Evolutionary conservation across 1,140 invertebrate species (phyloP).

Genomic region (Calephelis nemesis): DNA sequence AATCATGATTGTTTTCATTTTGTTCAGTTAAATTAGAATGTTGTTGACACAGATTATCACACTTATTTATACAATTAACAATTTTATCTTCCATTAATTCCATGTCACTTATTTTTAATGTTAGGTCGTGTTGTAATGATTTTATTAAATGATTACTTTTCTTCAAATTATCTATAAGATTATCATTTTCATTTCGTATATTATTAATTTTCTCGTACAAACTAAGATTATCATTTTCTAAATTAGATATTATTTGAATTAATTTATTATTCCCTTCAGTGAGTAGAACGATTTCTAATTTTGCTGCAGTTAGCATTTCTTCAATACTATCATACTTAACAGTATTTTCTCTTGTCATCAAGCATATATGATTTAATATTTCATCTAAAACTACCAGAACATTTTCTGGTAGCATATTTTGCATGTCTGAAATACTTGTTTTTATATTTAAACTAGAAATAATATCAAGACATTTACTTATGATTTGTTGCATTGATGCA

Average conservation of each 20-base stretch:
- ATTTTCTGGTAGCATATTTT: constrained; percentile 27
- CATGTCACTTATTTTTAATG: constrained; percentile 45
- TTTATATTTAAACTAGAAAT: constrained; percentile 39
- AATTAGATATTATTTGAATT: constrained; percentile 36
- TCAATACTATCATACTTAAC: constrained; percentile 32
- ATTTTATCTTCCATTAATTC: constrained; percentile 45
- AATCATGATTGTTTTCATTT: not conserved
- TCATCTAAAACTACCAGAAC: constrained; percentile 45
- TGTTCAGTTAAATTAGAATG: not conserved
- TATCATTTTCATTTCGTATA: constrained; percentile 41
- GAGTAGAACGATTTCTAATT: constrained; percentile 41
- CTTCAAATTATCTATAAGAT: constrained; percentile 40
- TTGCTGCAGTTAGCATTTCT: constrained; percentile 34
- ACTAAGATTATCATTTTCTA: constrained; percentile 40
- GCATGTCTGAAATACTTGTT: constrained; percentile 31
- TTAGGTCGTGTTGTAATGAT: constrained; percentile 42
- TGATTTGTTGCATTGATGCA: constrained; percentile 12
- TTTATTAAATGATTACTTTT: constrained; percentile 40
- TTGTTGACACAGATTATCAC: not conserved
- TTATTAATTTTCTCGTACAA: constrained; percentile 38
- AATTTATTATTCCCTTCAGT: constrained; percentile 45
- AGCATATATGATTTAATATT: constrained; percentile 37
- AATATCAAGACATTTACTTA: constrained; percentile 40
- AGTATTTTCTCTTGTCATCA: constrained; percentile 29
- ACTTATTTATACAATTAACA: constrained; percentile 46